Evolutionary conservation across 2,797 vertebrate genomes (phyloP).

Genomic region (Spinus olivaceus): DNA sequence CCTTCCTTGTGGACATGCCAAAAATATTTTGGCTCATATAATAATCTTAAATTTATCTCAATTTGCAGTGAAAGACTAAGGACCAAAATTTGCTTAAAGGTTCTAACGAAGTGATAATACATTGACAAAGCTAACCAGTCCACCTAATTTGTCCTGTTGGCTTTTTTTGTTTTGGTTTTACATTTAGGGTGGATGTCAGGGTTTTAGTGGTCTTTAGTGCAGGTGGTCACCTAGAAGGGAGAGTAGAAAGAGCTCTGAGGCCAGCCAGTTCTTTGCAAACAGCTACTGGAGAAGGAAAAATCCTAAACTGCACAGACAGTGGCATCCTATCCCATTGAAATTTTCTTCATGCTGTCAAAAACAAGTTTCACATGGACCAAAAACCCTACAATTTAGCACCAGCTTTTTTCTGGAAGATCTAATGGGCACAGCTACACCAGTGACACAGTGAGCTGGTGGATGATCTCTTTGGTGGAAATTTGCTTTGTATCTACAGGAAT

Average conservation of each 20-base stretch:
- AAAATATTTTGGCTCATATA: neutral
- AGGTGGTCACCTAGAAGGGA: neutral
- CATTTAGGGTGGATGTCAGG: neutral
- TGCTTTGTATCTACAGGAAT: neutral
- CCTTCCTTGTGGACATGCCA: neutral
- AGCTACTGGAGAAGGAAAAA: neutral
- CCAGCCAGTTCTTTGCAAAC: neutral
- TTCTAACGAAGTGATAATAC: neutral
- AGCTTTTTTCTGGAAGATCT: neutral
- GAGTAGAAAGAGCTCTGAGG: neutral
- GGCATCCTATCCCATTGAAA: neutral
- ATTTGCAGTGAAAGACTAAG: neutral
- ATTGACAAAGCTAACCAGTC: neutral
- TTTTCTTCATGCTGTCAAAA: neutral
- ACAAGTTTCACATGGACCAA: neutral
- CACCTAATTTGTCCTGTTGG: neutral
- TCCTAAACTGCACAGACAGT: neutral
- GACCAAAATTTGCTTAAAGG: neutral
- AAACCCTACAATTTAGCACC: neutral
- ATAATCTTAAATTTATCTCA: neutral
- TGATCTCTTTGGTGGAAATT: neutral
- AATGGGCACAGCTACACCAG: neutral
- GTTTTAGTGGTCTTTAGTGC: neutral
- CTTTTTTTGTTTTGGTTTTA: neutral
- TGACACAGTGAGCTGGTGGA: neutral